Evolutionary conservation across 2,888 invertebrate genomes (phyloP).

Genomic region (Fragum sueziense): DNA sequence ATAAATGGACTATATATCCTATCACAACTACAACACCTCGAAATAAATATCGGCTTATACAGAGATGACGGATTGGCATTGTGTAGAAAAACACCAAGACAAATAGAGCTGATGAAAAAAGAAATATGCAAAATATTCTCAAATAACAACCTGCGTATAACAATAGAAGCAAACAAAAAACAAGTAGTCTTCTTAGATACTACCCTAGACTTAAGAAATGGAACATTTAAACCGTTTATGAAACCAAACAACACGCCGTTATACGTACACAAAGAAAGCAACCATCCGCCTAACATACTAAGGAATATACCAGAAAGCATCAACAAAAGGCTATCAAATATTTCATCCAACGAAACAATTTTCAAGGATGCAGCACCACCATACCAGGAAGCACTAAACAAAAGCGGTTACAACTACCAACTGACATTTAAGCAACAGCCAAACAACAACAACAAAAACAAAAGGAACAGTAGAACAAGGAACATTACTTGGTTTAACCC

Average conservation of each 20-base stretch:
- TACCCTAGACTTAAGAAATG: background rate
- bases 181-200: background rate
- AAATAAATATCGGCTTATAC: constrained; percentile 2
- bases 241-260: background rate
- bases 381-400: constrained; percentile 4
- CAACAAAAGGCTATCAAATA: constrained; percentile 1
- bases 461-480: background rate
- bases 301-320: constrained; percentile 1
- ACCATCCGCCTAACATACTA: background rate
- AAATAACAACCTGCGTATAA: background rate
- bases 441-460: background rate
- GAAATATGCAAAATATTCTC: constrained; percentile 5
- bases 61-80: background rate
- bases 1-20: constrained; percentile 12
- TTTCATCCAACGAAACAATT: background rate
- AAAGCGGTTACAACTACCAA: constrained; percentile 6
- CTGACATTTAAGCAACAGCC: background rate
- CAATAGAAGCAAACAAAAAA: constrained; percentile 7
- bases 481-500: background rate
- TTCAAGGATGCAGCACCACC: background rate
- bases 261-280: constrained; percentile 5
- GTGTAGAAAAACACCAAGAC: background rate
- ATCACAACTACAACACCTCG: constrained; percentile 1
- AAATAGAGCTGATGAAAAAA: background rate
- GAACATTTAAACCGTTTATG: background rate